Evolutionary conservation across 2,797 vertebrate genomes (phyloP), one percentile per base, ranked within the genome.

Genomic region (Jordanella pulchra): DNA sequence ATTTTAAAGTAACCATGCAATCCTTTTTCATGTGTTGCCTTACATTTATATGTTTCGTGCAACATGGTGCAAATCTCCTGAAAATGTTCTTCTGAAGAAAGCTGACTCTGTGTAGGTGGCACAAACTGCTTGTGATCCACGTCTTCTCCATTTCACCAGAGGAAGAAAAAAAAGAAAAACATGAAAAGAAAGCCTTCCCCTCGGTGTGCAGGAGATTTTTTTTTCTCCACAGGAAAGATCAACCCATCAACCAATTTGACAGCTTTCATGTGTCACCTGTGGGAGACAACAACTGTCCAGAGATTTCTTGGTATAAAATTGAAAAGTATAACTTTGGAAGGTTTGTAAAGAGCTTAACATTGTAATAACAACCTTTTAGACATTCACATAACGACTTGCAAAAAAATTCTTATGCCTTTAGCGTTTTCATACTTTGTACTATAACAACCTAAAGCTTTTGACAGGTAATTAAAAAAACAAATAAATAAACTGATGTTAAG

Each of bases 41-140:
- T 65, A 74, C 72, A 80, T 11, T 84, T 70, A 77, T 71, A 75
- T 18, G 5, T 63, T 69, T 48, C n/a, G 48, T 81, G 72, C 65
- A 75, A 69, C 53, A 67, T 55, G 65, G 39, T 77, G 65, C 77
- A 79, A 71, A 65, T 51, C 44, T 42, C 42, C 60, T 70, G 30
- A 3, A 18, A 76, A 39, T 64, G 44, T 61, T 72, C 10, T 32
- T 30, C 21, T 12, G 15, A 58, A 58, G 48, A 70, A 30, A 35
- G 30, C 14, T 67, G 48, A 72, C 56, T 71, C 39, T 67, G 30
- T 61, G 28, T 64, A 5, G 60, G 50, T 39, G 48, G 13, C 23
- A 50, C 9, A 56, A 60, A 14, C 48, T 67, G 75, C 47, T 80
- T 50, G 30, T 75, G 58, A 21, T 39, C 32, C 39, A 39, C 21